phyloP scores from a whole-genome alignment of 2,113 vertebrate species.

The Oncorhynchus nerka region DNA sequence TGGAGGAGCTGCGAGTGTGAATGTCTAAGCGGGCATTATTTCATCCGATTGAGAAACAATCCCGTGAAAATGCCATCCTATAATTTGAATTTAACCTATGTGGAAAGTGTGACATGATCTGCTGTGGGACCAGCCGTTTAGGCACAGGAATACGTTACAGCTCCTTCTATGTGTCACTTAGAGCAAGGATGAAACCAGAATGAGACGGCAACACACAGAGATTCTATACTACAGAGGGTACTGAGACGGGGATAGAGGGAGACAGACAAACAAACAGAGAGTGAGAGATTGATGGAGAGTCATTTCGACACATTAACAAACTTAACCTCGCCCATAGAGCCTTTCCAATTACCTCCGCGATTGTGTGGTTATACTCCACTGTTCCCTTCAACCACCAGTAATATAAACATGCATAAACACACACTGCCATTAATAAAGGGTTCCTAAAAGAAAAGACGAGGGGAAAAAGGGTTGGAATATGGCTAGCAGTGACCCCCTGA shows the following conservation, averaged over 20 bases:
- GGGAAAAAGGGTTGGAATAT: not conserved
- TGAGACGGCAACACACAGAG: not conserved
- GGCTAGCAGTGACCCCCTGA: constrained; percentile 6
- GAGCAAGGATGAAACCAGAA: constrained; percentile 9
- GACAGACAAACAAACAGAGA: not conserved
- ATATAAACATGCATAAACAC: constrained; percentile 17
- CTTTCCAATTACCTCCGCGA: not conserved
- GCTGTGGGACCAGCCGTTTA: constrained; percentile 59
- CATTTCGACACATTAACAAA: constrained; percentile 29
- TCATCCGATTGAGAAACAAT: not conserved
- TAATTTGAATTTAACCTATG: not conserved
- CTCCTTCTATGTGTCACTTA: not conserved
- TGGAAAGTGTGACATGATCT: constrained; percentile 28
- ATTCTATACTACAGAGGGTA: not conserved
- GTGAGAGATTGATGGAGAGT: constrained; percentile 5
- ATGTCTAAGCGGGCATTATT: not conserved
- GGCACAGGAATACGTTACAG: constrained; percentile 42
- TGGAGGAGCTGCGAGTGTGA: not conserved
- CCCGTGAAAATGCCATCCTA: not conserved
- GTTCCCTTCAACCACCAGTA: constrained; percentile 23
- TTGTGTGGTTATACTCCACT: not conserved
- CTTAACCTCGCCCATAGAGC: constrained; percentile 29
- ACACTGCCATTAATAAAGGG: constrained; percentile 16
- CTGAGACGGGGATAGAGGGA: not conserved
- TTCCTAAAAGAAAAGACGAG: not conserved